Percentiles rank a stretch among this genome's conserved stretches.
phyloP scores from a whole-genome alignment of 2,797 vertebrate species.

The Rhinoraja longicauda region DNA sequence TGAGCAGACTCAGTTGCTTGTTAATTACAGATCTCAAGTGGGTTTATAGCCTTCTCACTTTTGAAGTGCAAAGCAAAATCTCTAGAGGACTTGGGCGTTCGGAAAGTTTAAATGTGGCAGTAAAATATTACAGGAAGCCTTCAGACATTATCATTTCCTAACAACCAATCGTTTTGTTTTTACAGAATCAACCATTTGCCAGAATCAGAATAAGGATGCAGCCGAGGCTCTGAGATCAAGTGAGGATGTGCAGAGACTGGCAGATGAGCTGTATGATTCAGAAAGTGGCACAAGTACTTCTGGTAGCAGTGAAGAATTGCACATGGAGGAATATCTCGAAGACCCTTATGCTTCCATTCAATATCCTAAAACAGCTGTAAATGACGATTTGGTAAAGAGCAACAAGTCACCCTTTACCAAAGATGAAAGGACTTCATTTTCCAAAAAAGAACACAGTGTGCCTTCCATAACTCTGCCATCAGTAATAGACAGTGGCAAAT shows the following conservation, averaged over 20 bases:
- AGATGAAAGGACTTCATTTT: constrained; percentile 1
- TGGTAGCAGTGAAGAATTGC: background rate
- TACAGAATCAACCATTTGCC: background rate
- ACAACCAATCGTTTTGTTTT: background rate
- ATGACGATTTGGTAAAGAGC: background rate
- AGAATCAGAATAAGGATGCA: background rate
- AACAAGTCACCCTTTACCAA: background rate
- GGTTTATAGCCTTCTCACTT: background rate
- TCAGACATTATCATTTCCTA: background rate
- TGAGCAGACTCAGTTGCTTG: background rate
- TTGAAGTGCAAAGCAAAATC: background rate
- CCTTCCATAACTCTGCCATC: background rate
- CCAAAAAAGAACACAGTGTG: background rate
- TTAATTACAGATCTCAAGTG: too few species aligned
- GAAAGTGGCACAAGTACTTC: constrained; percentile 14
- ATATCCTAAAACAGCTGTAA: background rate
- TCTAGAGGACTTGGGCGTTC: background rate
- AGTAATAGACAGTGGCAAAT: too few species aligned
- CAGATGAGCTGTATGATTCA: constrained; percentile 21
- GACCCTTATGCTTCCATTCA: background rate
- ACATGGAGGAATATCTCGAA: background rate
- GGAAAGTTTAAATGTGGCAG: background rate
- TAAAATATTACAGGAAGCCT: background rate
- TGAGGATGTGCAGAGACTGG: background rate
- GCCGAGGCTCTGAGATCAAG: background rate